Evolutionary conservation across 2,113 vertebrate genomes (phyloP), one percentile per base, ranked within the genome.

Genomic region (Lycocorax pyrrhopterus): DNA sequence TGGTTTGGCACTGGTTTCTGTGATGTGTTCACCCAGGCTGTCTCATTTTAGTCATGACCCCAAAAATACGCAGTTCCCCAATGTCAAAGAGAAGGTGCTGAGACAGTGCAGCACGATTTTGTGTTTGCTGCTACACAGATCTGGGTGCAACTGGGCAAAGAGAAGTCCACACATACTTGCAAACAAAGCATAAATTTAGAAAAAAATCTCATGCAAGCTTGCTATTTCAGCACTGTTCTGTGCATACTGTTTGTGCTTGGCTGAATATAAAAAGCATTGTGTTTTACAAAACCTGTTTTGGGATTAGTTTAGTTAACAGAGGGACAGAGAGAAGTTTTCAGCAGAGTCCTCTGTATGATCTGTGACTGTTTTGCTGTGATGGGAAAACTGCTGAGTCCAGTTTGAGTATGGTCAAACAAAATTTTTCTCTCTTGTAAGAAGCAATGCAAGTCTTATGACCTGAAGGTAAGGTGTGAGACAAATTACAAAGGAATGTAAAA

Each of bases 401-500:
- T 73, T 44, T 7, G 16, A 79, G 7, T 26, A 73, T 3, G 26
- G 39, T 62, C 37, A 88, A 85, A 75, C 21, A 67, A 67, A 67
- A 17, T 41, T 47, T 78, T 96, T 78, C 25, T 85, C 29, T 53
- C 26, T 47, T 71, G 11, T 83, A 76, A 93, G 84, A 74, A 77
- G 53, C 20, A 82, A 76, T 52, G 19, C 21, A 85, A 73, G n/a
- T 20, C 14, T 69, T 83, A 69, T 51, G 67, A 92, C 62, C 53
- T 25, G 41, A 88, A 37, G 44, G 51, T 73, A 27, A 89, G 44
- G 56, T 75, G 73, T 44, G 72, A 86, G 59, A 59, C 67, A 92
- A 53, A 88, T 88, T 86, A 72, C 46, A 69, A 69, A 83, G 23
- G 85, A 92, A 93, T 83, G 85, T 77, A 73, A 86, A 94, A 20